These are phyloP conservation scores for Fragum fragum DNA, from an alignment of 2,888 invertebrate genomes.

Conservation along the genomic window DNA sequence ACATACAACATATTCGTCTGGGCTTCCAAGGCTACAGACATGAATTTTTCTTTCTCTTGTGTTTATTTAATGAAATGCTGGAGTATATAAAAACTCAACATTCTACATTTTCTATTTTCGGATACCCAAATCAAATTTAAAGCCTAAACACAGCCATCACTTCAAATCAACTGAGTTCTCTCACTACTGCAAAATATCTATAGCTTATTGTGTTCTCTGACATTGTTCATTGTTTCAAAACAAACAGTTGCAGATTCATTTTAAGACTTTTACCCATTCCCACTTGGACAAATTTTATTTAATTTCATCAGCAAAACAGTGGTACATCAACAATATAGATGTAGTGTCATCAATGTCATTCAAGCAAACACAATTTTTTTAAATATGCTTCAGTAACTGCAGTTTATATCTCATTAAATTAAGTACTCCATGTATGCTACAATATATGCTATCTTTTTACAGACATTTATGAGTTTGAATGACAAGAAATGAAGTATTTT, in stretches of 20 bases:
- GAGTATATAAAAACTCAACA: conserved; percentile 1
- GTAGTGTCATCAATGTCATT: too few species aligned
- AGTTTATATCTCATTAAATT: too few species aligned
- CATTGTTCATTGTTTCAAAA: conserved; percentile 2
- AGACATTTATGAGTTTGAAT: too few species aligned
- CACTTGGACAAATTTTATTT: too few species aligned
- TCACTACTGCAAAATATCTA: not conserved
- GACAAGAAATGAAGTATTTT: too few species aligned
- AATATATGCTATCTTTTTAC: too few species aligned
- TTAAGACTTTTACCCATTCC: too few species aligned
- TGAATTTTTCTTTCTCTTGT: conserved; percentile 1
- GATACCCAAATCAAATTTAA: not conserved
- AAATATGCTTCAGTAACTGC: too few species aligned
- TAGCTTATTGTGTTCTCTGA: not conserved
- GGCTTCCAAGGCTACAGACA: conserved; percentile 3
- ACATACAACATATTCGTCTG: not conserved
- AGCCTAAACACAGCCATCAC: not conserved
- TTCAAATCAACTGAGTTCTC: conserved; percentile 3
- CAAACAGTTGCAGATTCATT: conserved; percentile 6
- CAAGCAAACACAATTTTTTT: too few species aligned
- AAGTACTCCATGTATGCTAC: too few species aligned
- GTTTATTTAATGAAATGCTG: not conserved
- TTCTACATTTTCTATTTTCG: not conserved
- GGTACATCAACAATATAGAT: too few species aligned
- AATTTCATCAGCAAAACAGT: too few species aligned